Conservation (phyloP, 2,888 invertebrate genomes). For the Corbicula japonica region DNA sequence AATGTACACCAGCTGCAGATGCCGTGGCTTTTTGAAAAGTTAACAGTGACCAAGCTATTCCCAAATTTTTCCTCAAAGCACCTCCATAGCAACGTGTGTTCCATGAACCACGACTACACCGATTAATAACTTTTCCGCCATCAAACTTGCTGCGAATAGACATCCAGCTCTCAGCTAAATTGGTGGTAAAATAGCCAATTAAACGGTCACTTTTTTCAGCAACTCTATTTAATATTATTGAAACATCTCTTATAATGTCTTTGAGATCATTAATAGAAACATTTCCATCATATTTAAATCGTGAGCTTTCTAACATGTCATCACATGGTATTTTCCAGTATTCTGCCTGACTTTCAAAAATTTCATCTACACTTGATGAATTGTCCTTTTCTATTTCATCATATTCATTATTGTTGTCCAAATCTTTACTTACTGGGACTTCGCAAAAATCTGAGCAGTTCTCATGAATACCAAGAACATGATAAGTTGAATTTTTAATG, state of each 20-base stretch:
- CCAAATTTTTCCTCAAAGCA: slow-evolving; percentile 45
- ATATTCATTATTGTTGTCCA: background rate
- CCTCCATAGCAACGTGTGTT: slow-evolving; percentile 46
- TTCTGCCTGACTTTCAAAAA: slow-evolving; percentile 21
- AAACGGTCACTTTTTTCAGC: slow-evolving; percentile 48
- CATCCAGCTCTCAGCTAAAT: slow-evolving; percentile 62
- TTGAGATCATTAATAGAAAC: background rate
- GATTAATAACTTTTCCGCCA: slow-evolving; percentile 55
- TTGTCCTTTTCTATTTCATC: slow-evolving; percentile 1
- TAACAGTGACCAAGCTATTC: slow-evolving; percentile 31
- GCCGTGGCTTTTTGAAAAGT: slow-evolving; percentile 10
- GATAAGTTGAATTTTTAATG: slow-evolving; percentile 50
- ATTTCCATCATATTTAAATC: background rate
- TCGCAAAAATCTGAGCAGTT: slow-evolving; percentile 51
- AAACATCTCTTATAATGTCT: slow-evolving; percentile 38
- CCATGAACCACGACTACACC: slow-evolving; percentile 44
- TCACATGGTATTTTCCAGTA: slow-evolving; percentile 30
- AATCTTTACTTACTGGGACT: background rate
- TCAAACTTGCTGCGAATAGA: slow-evolving; percentile 54
- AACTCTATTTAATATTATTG: slow-evolving; percentile 39
- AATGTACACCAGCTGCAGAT: slow-evolving; percentile 9
- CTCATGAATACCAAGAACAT: slow-evolving; percentile 55
- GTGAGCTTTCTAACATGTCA: background rate
- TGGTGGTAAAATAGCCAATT: slow-evolving; percentile 57
- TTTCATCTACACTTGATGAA: slow-evolving; percentile 5